Percentiles rank a stretch among this genome's conserved stretches.
phyloP scores from a whole-genome alignment of 2,888 invertebrate genomes.

The Monoplex corrugatus region DNA sequence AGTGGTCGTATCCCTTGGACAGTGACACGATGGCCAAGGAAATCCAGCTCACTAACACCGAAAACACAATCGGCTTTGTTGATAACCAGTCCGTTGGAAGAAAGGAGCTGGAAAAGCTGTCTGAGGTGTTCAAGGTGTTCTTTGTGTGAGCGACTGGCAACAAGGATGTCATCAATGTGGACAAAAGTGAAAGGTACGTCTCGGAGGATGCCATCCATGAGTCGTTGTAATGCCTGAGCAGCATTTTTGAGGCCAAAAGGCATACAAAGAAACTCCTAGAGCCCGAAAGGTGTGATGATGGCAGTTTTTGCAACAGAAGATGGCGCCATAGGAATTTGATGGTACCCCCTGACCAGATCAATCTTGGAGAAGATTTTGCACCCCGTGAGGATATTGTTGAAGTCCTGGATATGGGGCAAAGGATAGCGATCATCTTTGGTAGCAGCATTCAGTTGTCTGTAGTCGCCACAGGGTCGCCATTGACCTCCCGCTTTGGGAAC shows the following conservation, averaged over 20 bases:
- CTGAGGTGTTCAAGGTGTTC: too few species aligned
- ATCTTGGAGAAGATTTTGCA: conserved; percentile 54
- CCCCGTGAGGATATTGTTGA: not conserved
- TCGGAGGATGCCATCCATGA: too few species aligned
- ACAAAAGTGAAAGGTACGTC: too few species aligned
- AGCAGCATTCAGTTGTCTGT: conserved; percentile 8
- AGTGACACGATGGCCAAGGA: conserved; percentile 45
- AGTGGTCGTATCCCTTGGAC: conserved; percentile 35
- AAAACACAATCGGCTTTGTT: conserved; percentile 50
- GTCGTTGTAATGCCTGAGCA: too few species aligned
- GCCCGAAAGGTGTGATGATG: too few species aligned
- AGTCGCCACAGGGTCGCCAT: conserved; percentile 36
- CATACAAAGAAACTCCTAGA: too few species aligned
- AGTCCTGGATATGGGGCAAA: too few species aligned
- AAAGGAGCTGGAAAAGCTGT: too few species aligned
- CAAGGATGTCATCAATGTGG: too few species aligned
- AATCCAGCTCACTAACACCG: conserved; percentile 35
- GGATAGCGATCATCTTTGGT: conserved; percentile 14
- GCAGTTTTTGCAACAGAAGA: conserved; percentile 19
- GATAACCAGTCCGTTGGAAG: conserved; percentile 43
- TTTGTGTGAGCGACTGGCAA: too few species aligned
- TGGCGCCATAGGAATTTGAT: conserved; percentile 53
- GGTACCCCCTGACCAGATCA: conserved; percentile 56
- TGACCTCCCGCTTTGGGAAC: conserved; percentile 25
- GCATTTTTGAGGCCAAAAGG: too few species aligned